These are phyloP conservation scores for Zoanthus gigantus DNA, from an alignment of 92 coral and sea anemone species.

Conservation along the genomic window DNA sequence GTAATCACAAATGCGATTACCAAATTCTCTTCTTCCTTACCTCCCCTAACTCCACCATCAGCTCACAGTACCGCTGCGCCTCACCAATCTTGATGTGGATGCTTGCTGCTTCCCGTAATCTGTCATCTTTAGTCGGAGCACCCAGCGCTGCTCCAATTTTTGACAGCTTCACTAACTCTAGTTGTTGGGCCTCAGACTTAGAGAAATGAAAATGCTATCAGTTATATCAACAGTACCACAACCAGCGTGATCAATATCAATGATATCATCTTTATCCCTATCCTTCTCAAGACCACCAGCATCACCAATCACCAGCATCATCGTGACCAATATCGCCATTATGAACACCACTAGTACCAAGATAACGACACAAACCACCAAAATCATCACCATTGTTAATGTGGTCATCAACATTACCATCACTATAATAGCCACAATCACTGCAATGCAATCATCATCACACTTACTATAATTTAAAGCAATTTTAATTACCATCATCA, in stretches of 20 bases:
- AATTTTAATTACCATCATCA: too few relatives aligned
- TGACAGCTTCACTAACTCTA: slow-evolving; percentile 86
- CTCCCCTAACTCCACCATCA: slow-evolving; percentile 98
- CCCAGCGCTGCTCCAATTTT: slow-evolving; percentile 76
- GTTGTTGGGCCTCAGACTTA: slow-evolving; percentile 97
- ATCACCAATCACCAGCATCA: neutral
- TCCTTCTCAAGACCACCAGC: too few relatives aligned
- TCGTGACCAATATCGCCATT: neutral
- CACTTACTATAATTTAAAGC: too few relatives aligned
- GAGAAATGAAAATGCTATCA: neutral
- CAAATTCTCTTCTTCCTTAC: slow-evolving; percentile 26
- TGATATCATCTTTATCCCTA: too few relatives aligned
- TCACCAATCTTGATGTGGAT: slow-evolving; percentile 93
- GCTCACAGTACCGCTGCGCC: slow-evolving; percentile 93
- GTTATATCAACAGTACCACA: neutral
- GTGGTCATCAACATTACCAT: neutral
- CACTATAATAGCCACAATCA: neutral
- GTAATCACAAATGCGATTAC: too few relatives aligned
- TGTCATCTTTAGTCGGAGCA: slow-evolving; percentile 75
- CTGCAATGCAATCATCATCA: neutral
- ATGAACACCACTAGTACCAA: neutral
- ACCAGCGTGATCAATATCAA: neutral
- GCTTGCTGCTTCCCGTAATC: slow-evolving; percentile 81
- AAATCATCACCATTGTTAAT: neutral
- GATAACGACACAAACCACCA: neutral